Percentiles rank a stretch among this genome's conserved stretches.
phyloP scores from a whole-genome alignment of 2,113 vertebrate species.

The Actenoides lindsayi region DNA sequence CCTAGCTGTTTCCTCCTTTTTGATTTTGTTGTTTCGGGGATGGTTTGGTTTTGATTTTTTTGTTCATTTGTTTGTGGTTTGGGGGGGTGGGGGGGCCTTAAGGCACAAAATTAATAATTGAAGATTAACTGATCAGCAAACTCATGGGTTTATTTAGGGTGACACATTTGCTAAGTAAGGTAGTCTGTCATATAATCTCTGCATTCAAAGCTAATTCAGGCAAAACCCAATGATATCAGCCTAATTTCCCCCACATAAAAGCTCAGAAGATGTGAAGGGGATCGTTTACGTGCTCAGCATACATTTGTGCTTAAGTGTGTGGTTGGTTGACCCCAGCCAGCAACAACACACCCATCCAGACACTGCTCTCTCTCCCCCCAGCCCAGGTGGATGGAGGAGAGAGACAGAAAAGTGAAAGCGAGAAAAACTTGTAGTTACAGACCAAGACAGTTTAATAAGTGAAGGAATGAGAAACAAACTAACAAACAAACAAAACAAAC shows the following conservation, averaged over 20 bases:
- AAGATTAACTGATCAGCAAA: not conserved
- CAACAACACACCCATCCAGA: not conserved
- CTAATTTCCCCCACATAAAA: not conserved
- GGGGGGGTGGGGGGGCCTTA: not conserved
- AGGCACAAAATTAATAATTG: not conserved
- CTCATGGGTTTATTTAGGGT: not conserved
- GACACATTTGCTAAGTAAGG: not conserved
- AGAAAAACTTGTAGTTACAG: not conserved
- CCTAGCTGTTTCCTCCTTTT: not conserved
- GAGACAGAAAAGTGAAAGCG: not conserved
- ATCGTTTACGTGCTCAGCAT: not conserved
- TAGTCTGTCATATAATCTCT: not conserved
- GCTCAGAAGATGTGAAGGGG: not conserved
- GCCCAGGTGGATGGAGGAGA: accelerated
- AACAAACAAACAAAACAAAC: not conserved
- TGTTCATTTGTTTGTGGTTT: not conserved
- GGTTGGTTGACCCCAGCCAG: not conserved
- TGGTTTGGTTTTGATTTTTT: not conserved
- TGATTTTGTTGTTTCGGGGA: not conserved
- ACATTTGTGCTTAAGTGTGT: not conserved
- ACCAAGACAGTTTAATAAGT: not conserved
- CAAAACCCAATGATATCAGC: not conserved
- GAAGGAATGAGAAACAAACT: not conserved
- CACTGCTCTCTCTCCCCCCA: not conserved
- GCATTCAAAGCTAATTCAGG: not conserved